phyloP scores from a whole-genome alignment of 2,888 invertebrate genomes.

The Heliothis peltigera region DNA sequence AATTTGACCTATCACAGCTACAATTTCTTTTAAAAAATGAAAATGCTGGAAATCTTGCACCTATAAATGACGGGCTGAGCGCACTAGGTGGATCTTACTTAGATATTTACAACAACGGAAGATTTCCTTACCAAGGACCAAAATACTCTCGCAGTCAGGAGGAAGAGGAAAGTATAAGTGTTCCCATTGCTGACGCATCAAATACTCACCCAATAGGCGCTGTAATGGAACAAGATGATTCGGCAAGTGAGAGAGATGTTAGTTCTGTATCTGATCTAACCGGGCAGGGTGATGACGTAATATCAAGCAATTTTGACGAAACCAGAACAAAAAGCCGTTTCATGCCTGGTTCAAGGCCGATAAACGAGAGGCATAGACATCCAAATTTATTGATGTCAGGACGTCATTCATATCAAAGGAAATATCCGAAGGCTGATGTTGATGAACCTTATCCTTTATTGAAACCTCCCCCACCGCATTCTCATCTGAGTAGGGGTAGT shows the following conservation, averaged over 20 bases:
- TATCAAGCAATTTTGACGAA: conserved; percentile 69
- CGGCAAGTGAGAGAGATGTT: conserved; percentile 72
- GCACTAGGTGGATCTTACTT: conserved; percentile 76
- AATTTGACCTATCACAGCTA: conserved; percentile 80
- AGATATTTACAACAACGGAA: conserved; percentile 77
- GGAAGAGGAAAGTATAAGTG: conserved; percentile 80
- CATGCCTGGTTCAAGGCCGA: conserved; percentile 66
- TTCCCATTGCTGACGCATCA: conserved; percentile 83
- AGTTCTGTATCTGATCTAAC: conserved; percentile 71
- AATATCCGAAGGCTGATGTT: conserved; percentile 77
- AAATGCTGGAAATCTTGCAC: conserved; percentile 69
- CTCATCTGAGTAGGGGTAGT: conserved; percentile 67
- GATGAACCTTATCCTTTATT: conserved; percentile 84
- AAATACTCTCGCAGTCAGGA: conserved; percentile 88
- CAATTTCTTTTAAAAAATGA: conserved; percentile 82
- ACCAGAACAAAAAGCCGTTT: conserved; percentile 73
- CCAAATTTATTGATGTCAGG: conserved; percentile 73
- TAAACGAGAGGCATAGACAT: conserved; percentile 75
- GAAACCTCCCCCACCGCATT: conserved; percentile 83
- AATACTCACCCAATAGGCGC: conserved; percentile 86
- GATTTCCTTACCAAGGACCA: conserved; percentile 82
- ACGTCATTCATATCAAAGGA: conserved; percentile 75
- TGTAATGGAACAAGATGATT: conserved; percentile 84
- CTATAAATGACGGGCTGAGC: conserved; percentile 73
- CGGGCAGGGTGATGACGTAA: conserved; percentile 71